These are phyloP conservation scores for Pterostichus madidus DNA, from an alignment of 2,888 invertebrate species.

Conservation along the genomic window DNA sequence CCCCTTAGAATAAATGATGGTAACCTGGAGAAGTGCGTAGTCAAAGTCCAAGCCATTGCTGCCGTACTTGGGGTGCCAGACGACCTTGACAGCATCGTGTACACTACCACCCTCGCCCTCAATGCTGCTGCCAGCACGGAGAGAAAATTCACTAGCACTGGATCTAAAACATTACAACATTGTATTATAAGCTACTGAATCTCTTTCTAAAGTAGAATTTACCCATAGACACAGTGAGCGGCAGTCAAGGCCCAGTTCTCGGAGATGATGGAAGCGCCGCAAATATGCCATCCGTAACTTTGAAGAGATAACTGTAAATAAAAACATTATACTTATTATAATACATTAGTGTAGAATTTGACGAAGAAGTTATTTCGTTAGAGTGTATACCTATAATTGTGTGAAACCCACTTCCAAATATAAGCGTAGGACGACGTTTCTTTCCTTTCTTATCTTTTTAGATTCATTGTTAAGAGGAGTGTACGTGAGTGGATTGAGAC, in stretches of 20 bases:
- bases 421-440: too few relatives aligned
- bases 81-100: slow-evolving; percentile 1
- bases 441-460: too few relatives aligned
- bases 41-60: not conserved
- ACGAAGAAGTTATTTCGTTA: too few relatives aligned
- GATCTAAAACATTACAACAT: not conserved
- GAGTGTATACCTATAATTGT: too few relatives aligned
- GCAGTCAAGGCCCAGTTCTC: slow-evolving; percentile 71
- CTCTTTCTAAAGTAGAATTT: not conserved
- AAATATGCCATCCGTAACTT: slow-evolving; percentile 69
- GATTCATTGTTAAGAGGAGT: too few relatives aligned
- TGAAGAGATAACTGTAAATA: slow-evolving; percentile 69
- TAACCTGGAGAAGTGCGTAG: slow-evolving; percentile 10
- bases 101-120: not conserved
- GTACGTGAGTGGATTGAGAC: too few relatives aligned
- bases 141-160: not conserved
- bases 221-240: slow-evolving; percentile 48
- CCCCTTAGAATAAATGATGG: too few relatives aligned
- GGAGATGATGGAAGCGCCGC: slow-evolving; percentile 68
- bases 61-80: slow-evolving; percentile 9
- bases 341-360: not conserved
- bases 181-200: not conserved
- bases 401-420: too few relatives aligned
- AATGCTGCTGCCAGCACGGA: slow-evolving; percentile 33
- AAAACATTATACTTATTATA: not conserved